Evolutionary conservation across 2,797 vertebrate species (phyloP).

Genomic region (Otolemur crassicaudatus): DNA sequence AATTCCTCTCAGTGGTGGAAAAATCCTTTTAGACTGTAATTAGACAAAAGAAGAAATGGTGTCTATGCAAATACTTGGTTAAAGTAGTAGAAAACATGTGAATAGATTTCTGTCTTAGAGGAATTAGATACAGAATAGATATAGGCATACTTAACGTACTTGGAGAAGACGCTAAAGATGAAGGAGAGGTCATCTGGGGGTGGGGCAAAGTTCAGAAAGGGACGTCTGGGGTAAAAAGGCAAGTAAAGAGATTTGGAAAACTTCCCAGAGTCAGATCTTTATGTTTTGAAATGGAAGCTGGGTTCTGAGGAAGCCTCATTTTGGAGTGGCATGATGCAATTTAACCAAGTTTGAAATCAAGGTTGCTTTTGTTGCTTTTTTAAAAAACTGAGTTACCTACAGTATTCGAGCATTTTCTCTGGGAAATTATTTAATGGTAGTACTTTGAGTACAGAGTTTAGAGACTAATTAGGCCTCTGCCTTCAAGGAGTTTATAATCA

Average conservation of each 20-base stretch:
- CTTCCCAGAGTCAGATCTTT: neutral
- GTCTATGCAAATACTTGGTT: neutral
- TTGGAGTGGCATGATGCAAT: neutral
- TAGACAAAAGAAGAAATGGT: neutral
- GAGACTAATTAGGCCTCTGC: neutral
- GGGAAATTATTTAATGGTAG: neutral
- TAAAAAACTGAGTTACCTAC: neutral
- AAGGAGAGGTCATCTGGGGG: neutral
- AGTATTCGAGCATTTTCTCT: neutral
- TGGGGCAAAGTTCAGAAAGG: neutral
- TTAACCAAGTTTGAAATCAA: slow-evolving; percentile 12
- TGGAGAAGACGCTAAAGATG: neutral
- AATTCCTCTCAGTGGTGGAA: neutral
- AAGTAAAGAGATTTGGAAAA: neutral
- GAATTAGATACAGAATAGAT: neutral
- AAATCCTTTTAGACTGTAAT: neutral
- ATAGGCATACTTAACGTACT: neutral
- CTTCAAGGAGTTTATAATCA: neutral
- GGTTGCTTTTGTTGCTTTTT: slow-evolving; percentile 3
- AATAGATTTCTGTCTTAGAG: neutral
- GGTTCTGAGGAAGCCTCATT: neutral
- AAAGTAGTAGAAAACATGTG: neutral
- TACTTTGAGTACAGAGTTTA: neutral
- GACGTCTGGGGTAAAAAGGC: neutral
- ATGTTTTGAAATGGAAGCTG: slow-evolving; percentile 16